Base-by-base conservation (phyloP, 2,888 invertebrate genomes). In the Camptogramma bilineatum region DNA sequence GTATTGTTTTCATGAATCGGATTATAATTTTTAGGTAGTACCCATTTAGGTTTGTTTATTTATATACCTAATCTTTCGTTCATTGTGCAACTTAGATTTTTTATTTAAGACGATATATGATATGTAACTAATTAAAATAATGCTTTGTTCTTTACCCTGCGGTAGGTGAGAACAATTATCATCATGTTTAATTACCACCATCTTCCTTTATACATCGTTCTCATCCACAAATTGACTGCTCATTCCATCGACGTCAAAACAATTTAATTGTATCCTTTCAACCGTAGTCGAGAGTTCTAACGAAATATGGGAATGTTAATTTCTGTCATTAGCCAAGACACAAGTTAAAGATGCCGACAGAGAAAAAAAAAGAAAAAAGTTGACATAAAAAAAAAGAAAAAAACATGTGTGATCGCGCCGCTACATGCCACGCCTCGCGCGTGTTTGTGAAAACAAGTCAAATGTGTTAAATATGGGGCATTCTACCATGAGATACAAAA, bases 251-350 rank as follows among this genome's bases (percentile, higher is more conserved):
- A 64, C 83, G 85, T 88, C 86, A 87, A 87, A 89, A 88, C 81
- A 87, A 51, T 66, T 76, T 82, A 79, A 77, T 77, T 78, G 74
- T 75, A 74, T 72, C 75, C 76, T 79, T 77, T 76, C 74, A 73
- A 74, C 78, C 74, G 79, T 81, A 80, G 79, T 80, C 78, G 81
- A 81, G 81, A 80, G 81, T 84, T 87, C 88, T 88, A 83, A 87
- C 87, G 83, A 88, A 87, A 87, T 87, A 86, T 84, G 84, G 79
- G 90, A 87, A 90, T 86, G 85, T 89, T 91, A 90, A 90, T 91
- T 90, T 86, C 84, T 85, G 86, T 91, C 91, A 91, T 92, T 92
- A 92, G 86, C 84, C 78, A 81, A 82, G 85, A 86, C 84, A 79
- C 75, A 82, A 83, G 80, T 79, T 81, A 79, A 80, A 81, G 85